phyloP scores from a whole-genome alignment of 2,888 invertebrate genomes.

The Zaprionus obscuricornis region DNA sequence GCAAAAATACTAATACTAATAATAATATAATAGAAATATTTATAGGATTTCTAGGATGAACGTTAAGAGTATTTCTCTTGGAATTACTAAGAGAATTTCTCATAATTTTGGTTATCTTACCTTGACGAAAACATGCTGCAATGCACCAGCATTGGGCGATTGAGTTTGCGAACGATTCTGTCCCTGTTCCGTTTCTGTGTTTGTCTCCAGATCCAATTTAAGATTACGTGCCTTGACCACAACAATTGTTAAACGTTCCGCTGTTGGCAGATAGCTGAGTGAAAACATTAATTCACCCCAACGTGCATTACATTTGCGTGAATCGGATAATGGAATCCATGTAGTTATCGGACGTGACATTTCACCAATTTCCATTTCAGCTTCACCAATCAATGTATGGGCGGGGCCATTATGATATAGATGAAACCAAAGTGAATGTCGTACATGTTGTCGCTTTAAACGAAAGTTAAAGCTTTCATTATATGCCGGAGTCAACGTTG shows the following conservation, averaged over 20 bases:
- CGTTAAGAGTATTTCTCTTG: too few species aligned
- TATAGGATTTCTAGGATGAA: too few species aligned
- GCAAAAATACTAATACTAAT: too few species aligned
- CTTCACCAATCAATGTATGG: slow-evolving; percentile 87
- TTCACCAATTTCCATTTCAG: slow-evolving; percentile 87
- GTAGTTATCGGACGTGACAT: slow-evolving; percentile 89
- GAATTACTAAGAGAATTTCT: too few species aligned
- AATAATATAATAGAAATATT: too few species aligned
- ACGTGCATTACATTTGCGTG: slow-evolving; percentile 87
- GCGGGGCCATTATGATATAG: slow-evolving; percentile 87
- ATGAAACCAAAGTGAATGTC: slow-evolving; percentile 87
- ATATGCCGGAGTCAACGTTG: slow-evolving; percentile 89
- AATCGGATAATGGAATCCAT: slow-evolving; percentile 91
- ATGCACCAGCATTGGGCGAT: slow-evolving; percentile 61
- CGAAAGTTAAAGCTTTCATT: slow-evolving; percentile 90
- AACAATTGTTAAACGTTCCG: slow-evolving; percentile 88
- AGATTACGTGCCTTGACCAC: slow-evolving; percentile 90
- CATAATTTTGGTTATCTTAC: too few species aligned
- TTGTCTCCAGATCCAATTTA: slow-evolving; percentile 83
- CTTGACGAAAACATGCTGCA: slow-evolving; percentile 91
- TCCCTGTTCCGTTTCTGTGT: slow-evolving; percentile 3
- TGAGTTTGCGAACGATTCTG: background rate
- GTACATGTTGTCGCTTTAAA: slow-evolving; percentile 86
- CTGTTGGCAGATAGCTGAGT: slow-evolving; percentile 91
- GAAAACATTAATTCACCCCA: slow-evolving; percentile 93